These are phyloP conservation scores for Mus caroli DNA, from an alignment of 2,797 vertebrate species.

Conservation along the genomic window DNA sequence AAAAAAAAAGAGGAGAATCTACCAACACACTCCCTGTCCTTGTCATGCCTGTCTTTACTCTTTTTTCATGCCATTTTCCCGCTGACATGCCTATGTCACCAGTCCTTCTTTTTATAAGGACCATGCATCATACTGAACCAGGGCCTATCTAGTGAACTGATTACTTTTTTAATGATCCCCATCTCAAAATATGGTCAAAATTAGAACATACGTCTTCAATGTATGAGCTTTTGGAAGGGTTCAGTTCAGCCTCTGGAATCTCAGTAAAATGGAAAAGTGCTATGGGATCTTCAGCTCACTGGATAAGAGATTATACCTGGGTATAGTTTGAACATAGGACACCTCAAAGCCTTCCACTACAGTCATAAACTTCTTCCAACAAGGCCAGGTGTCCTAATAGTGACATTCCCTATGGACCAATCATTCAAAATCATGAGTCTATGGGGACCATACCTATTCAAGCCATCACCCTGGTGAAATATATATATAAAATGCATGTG, in stretches of 20 bases:
- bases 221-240: background rate
- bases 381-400: background rate
- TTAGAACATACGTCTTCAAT: background rate
- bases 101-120: background rate
- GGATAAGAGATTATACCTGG: background rate
- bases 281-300: background rate
- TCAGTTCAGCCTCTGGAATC: background rate
- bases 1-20: background rate
- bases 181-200: background rate
- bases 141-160: background rate
- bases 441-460: background rate
- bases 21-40: background rate
- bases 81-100: background rate
- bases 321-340: background rate
- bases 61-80: background rate
- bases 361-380: background rate
- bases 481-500: background rate
- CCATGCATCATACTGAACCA: background rate
- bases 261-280: background rate
- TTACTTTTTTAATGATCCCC: background rate
- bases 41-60: background rate
- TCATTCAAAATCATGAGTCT: background rate
- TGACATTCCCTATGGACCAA: background rate
- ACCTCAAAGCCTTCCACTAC: background rate
- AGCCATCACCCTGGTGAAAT: background rate